Evolutionary conservation across 2,113 vertebrate species (phyloP), one percentile per base, ranked within the genome.

Genomic region (Carassius carassius): DNA sequence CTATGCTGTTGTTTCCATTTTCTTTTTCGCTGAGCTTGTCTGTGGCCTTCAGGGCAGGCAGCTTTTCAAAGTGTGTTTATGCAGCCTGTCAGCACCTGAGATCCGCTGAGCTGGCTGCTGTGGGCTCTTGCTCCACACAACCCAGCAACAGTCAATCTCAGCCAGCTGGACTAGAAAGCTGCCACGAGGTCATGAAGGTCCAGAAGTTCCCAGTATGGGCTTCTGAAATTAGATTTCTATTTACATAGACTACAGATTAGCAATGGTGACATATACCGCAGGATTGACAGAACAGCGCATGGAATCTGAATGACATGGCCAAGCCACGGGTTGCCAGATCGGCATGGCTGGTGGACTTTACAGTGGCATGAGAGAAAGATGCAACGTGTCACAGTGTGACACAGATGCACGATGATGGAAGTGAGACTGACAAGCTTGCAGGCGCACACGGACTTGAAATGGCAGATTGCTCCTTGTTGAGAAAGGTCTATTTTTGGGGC

Each of bases 81-180:
- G 90, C 90, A 85, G 82, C 67, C 88, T 92, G 92, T 92, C 90
- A 91, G 87, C 89, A 88, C 85, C 89, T 91, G 89, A 92, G 87
- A 87, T 87, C 5, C 58, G 83, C 79, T 32, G 78, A 91, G 86
- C 51, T 19, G 77, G 82, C 82, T 88, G 85, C 81, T 58, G 3
- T 32, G 0, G 80, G 81, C 67, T 10, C 67, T 82, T 19, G n/a
- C 41, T 29, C 37, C 78, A 51, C 73, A 76, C 47, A 76, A 74
- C 72, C 12, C 72, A 29, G n/a, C 37, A 44, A 23, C 13, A 3
- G 19, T 79, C 82, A 77, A n/a, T 21, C 51, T 17, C 75, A 72
- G 32, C 19, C 7, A 25, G 32, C 56, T 23, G 19, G 65, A 35
- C 29, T 16, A 44, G 88, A 92, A 93, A 90, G 93, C 92, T 89